A percentile compares a stretch with the other conserved stretches of the same genome.
phyloP scores from a whole-genome alignment of 2,797 vertebrate species.

The Heteromormyrus szaboi region DNA sequence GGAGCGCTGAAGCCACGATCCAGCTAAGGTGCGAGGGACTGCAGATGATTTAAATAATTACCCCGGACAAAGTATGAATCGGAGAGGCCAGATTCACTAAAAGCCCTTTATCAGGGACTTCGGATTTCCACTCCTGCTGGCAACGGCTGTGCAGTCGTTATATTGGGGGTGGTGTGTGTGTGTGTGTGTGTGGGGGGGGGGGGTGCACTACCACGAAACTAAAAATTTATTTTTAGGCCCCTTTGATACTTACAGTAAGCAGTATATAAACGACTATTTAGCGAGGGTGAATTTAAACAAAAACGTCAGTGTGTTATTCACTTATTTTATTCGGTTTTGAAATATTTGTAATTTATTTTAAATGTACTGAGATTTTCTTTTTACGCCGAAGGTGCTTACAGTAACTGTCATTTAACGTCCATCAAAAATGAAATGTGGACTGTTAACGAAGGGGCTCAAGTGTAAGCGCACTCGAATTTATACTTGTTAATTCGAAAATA shows the following conservation, averaged over 20 bases:
- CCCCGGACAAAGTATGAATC: constrained; percentile 23
- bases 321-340: not conserved
- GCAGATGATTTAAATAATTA: constrained; percentile 28
- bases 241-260: not conserved
- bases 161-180: not conserved
- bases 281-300: not conserved
- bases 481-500: not conserved
- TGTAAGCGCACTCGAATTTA: not conserved
- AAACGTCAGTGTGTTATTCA: not conserved
- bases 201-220: not conserved
- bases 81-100: constrained; percentile 20
- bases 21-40: constrained; percentile 15
- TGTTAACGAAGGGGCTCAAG: not conserved
- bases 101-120: constrained; percentile 7
- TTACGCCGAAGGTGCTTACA: not conserved
- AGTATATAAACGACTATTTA: constrained; percentile 5
- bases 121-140: not conserved
- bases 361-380: not conserved
- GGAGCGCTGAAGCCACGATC: constrained; percentile 3
- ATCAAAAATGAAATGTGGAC: not conserved
- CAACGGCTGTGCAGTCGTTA: not conserved
- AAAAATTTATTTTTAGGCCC: not conserved
- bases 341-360: constrained; percentile 3
- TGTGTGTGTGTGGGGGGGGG: too few species aligned
- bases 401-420: not conserved